Base-by-base conservation (phyloP, 2,797 vertebrate species). In the Danionella dracula region DNA sequence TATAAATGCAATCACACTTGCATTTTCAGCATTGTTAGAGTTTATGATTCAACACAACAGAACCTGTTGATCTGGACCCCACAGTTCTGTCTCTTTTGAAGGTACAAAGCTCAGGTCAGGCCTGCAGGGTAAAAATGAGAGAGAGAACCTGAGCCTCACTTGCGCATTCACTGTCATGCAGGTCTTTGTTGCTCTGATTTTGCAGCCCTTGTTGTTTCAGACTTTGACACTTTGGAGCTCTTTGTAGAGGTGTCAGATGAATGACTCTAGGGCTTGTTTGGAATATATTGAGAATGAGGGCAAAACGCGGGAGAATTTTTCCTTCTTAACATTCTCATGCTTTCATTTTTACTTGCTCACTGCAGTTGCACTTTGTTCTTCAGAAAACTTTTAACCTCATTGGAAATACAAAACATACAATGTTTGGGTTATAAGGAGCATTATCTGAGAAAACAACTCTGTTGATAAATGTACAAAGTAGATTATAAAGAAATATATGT, bases 241-340 rank as follows among this genome's bases (percentile, higher is more conserved):
- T 86, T 86, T 88, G 81, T 83, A 77, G 67, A 80, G 72, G 76
- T 82, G 84, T 86, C 82, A 73, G 54, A 84, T 87, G 81, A 80
- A 81, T 74, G 67, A 62, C 76, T 73, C 46, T 59, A 81, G 77
- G 70, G 58, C 32, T 51, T 63, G 61, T 75, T 66, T 59, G 63
- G 73, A 72, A 70, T 41, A 38, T 53, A 72, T 57, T 27, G 40
- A 45, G 41, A n/a, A n/a, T 6, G 16, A 34, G 16, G 20, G 0
- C 6, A 45, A 54, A 54, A 38, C 29, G 42, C 27, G 38, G 10
- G 46, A 37, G 41, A 65, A 31, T 44, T 48, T 65, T 40, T 35
- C 7, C 51, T 55, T 46, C 38, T 65, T n/a, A 53, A 19, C 29
- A 17, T 13, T 64, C 10, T 12, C 4, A 35, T 19, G 35, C 31